These are phyloP conservation scores for Eufriesea mexicana DNA, from an alignment of 1,140 invertebrate genomes.

Conservation along the genomic window DNA sequence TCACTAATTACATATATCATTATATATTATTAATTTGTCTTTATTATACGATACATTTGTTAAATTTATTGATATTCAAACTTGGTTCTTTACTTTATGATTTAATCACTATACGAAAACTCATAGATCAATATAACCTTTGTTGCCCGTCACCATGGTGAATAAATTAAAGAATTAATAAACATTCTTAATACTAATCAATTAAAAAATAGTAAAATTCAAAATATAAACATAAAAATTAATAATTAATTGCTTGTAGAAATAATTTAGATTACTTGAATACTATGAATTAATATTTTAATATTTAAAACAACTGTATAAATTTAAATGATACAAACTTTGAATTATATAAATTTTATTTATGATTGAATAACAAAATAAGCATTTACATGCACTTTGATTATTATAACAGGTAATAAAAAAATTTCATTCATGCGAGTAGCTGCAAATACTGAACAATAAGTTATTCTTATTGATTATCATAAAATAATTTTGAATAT, in stretches of 20 bases:
- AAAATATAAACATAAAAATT: neutral
- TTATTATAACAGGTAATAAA: too few species aligned
- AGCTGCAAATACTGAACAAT: neutral
- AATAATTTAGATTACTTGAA: neutral
- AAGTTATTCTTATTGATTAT: neutral
- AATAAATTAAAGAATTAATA: conserved; percentile 39
- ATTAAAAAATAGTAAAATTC: neutral
- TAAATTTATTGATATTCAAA: neutral
- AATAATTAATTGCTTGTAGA: neutral
- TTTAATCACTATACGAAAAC: neutral
- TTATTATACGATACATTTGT: neutral
- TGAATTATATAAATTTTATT: neutral
- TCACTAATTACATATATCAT: neutral
- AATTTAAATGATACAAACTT: neutral
- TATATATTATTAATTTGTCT: neutral
- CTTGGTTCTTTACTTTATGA: neutral
- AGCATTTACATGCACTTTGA: neutral
- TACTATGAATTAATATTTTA: neutral
- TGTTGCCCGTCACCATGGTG: conserved; percentile 61
- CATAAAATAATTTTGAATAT: neutral
- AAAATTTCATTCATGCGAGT: neutral
- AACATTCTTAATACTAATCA: neutral
- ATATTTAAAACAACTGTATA: neutral
- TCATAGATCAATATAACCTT: conserved; percentile 62
- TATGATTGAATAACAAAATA: neutral